Percentiles rank a stretch among this genome's conserved stretches.
Evolutionary conservation across 2,113 vertebrate species (phyloP).

Genomic region (Colistium nudipinnis): DNA sequence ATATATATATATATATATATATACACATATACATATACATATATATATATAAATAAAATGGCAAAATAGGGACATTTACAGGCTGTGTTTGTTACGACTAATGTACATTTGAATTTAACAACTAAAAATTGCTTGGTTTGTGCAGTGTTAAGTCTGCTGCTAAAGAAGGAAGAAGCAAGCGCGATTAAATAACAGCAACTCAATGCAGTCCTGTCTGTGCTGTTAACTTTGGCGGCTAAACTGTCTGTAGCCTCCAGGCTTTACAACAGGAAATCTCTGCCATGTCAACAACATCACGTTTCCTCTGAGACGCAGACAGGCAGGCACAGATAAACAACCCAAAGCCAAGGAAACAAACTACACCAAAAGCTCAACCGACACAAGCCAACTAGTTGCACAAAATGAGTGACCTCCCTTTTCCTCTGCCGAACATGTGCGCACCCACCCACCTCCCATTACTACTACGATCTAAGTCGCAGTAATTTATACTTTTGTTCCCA

Average conservation of each 20-base stretch:
- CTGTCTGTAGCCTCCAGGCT: slow-evolving; percentile 75
- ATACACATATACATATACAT: too few species aligned
- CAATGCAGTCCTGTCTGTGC: slow-evolving; percentile 51
- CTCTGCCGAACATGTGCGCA: slow-evolving; percentile 62
- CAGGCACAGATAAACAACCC: slow-evolving; percentile 54
- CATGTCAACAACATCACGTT: slow-evolving; percentile 75
- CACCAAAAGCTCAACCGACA: slow-evolving; percentile 7
- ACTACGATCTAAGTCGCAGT: slow-evolving; percentile 68
- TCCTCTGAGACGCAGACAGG: slow-evolving; percentile 59
- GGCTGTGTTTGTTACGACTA: not conserved
- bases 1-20: too few species aligned
- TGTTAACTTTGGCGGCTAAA: slow-evolving; percentile 72
- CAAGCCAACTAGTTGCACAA: slow-evolving; percentile 34
- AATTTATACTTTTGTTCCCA: slow-evolving; percentile 80
- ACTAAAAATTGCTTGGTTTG: not conserved
- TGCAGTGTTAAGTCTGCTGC: not conserved
- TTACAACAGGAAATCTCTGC: slow-evolving; percentile 78
- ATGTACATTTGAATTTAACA: not conserved
- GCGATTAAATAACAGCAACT: slow-evolving; percentile 49
- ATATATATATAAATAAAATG: too few species aligned
- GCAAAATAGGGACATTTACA: not conserved
- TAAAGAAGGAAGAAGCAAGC: slow-evolving; percentile 30
- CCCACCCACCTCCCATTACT: slow-evolving; percentile 71
- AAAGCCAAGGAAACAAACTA: slow-evolving; percentile 41
- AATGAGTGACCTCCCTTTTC: slow-evolving; percentile 59